Evolutionary conservation across 2,797 vertebrate genomes (phyloP).

Genomic region (Thalassophryne amazonica): DNA sequence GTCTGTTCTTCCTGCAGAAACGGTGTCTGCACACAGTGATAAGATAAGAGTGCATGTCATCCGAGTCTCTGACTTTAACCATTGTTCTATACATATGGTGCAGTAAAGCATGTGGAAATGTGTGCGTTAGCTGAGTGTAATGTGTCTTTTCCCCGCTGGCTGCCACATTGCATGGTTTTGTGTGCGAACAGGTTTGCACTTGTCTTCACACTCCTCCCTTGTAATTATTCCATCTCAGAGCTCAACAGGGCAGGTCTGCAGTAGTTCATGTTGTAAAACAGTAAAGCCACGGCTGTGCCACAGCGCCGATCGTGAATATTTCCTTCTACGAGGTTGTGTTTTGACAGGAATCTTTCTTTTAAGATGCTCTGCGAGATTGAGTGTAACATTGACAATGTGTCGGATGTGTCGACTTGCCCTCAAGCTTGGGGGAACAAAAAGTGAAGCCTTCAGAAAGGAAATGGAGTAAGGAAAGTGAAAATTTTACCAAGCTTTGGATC

Average conservation of each 20-base stretch:
- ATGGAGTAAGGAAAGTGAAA: no score
- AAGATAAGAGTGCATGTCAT: not conserved
- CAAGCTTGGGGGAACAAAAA: not conserved
- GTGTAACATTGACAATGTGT: not conserved
- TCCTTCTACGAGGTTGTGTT: no score
- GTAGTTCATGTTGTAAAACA: conserved; percentile 14
- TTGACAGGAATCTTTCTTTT: no score
- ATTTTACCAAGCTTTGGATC: no score
- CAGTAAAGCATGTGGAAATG: conserved; percentile 10
- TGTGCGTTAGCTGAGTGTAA: no score
- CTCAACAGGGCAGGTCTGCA: conserved; percentile 2
- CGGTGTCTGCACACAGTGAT: not conserved
- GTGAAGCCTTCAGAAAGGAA: no score
- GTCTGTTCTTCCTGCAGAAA: conserved; percentile 10
- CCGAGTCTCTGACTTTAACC: not conserved
- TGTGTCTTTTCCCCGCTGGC: conserved; percentile 25
- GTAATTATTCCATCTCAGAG: not conserved
- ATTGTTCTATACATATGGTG: not conserved
- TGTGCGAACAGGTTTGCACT: conserved; percentile 60
- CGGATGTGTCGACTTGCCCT: not conserved
- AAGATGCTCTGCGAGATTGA: not conserved
- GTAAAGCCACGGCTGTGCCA: not conserved
- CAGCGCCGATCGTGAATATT: no score
- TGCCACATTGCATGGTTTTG: conserved; percentile 27
- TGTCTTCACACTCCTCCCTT: conserved; percentile 45